phyloP scores from a whole-genome alignment of 2,797 vertebrate genomes.

The Chaetophractus vellerosus region DNA sequence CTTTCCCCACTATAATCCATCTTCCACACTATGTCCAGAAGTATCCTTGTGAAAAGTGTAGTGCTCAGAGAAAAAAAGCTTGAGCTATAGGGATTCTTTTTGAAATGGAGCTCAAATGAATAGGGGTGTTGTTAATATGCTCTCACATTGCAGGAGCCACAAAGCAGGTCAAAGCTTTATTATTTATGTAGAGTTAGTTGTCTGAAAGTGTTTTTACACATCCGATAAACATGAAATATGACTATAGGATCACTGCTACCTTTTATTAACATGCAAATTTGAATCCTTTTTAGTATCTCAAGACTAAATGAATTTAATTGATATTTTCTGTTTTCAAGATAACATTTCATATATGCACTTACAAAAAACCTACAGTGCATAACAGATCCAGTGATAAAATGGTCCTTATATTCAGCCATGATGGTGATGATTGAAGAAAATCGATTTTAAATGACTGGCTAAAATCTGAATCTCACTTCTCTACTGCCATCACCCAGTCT shows the following conservation, averaged over 20 bases:
- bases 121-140: neutral
- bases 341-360: conserved; percentile 42
- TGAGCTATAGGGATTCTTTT: neutral
- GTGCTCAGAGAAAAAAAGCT: conserved; percentile 16
- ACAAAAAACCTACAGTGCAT: neutral
- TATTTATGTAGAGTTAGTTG: neutral
- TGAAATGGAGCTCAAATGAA: conserved; percentile 28
- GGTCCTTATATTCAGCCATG: conserved; percentile 29
- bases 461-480: neutral
- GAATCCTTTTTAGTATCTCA: conserved; percentile 25
- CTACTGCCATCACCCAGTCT: neutral
- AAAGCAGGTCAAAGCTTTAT: no score
- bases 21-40: neutral
- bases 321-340: conserved; percentile 28
- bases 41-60: neutral
- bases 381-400: neutral
- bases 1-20: neutral
- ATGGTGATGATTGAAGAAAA: neutral
- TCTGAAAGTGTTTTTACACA: conserved; percentile 37
- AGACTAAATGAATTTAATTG: conserved; percentile 40
- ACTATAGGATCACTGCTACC: neutral
- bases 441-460: neutral
- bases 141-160: neutral
- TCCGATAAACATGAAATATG: neutral
- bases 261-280: conserved; percentile 35